These are phyloP conservation scores for Miniopterus natalensis DNA, from an alignment of 2,113 vertebrate species.

Conservation along the genomic window DNA sequence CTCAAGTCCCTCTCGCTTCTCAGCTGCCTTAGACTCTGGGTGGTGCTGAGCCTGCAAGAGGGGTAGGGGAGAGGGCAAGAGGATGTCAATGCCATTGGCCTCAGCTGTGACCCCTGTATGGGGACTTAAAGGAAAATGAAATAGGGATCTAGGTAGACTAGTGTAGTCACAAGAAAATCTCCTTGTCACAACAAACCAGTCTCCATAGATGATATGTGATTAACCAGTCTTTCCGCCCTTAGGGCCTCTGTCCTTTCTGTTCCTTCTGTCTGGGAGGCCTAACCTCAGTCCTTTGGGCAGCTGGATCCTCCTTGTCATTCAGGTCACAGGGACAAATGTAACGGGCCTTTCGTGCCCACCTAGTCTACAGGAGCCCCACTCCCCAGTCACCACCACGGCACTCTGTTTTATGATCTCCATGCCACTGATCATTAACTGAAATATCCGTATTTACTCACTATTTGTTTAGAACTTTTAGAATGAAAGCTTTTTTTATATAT, in stretches of 20 bases:
- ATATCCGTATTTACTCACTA: neutral
- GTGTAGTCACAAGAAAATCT: neutral
- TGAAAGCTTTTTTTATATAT: neutral
- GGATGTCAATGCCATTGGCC: neutral
- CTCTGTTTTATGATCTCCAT: neutral
- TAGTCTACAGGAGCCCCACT: neutral
- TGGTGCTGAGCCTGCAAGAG: neutral
- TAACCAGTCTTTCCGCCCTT: neutral
- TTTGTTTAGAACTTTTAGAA: conserved; percentile 14
- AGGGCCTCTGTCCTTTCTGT: neutral
- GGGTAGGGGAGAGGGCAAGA: neutral
- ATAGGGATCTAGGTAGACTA: neutral
- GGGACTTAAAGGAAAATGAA: neutral
- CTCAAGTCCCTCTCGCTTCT: neutral
- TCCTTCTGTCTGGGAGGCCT: neutral
- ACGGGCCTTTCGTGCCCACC: neutral
- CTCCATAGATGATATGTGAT: neutral
- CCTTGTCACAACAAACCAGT: neutral
- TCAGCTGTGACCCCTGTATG: neutral
- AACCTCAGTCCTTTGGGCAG: neutral
- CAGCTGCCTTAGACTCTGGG: neutral
- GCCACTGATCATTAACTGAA: neutral
- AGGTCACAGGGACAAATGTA: neutral
- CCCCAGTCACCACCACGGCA: neutral
- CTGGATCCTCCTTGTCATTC: neutral